These are phyloP conservation scores for Phaonia tiefii DNA, from an alignment of 2,888 invertebrate genomes.

Conservation along the genomic window DNA sequence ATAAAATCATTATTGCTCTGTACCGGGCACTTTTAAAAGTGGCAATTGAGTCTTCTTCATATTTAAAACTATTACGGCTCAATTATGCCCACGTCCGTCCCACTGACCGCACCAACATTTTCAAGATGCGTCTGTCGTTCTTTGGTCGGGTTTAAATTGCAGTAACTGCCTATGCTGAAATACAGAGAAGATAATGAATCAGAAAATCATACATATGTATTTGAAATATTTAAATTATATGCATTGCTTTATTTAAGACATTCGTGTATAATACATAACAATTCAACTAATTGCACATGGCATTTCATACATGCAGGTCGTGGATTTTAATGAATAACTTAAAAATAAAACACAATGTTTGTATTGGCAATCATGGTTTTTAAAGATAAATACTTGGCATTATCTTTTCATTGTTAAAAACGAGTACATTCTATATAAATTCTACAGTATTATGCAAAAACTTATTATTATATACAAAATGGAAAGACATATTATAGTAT, in stretches of 20 bases:
- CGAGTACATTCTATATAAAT: conserved; percentile 21
- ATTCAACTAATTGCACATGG: conserved; percentile 49
- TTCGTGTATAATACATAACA: conserved; percentile 41
- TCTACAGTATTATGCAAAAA: conserved; percentile 29
- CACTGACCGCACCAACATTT: too few relatives aligned
- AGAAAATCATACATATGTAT: too few relatives aligned
- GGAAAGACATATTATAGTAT: neutral
- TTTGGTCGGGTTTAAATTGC: too few relatives aligned
- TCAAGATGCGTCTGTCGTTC: too few relatives aligned
- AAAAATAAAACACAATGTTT: conserved; percentile 32
- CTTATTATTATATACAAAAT: conserved; percentile 18
- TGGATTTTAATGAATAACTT: conserved; percentile 33
- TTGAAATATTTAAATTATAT: conserved; percentile 9
- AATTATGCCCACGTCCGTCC: too few relatives aligned
- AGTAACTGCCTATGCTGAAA: too few relatives aligned
- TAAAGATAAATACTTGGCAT: conserved; percentile 50
- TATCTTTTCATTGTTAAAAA: conserved; percentile 17
- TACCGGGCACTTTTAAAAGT: too few relatives aligned
- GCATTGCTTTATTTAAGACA: conserved; percentile 50
- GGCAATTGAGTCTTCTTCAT: too few relatives aligned
- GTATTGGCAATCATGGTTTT: conserved; percentile 58
- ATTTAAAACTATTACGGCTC: too few relatives aligned
- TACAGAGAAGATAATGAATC: too few relatives aligned
- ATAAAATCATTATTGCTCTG: too few relatives aligned
- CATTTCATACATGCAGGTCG: conserved; percentile 33